A percentile compares a stretch with the other conserved stretches of the same genome.
phyloP scores from a whole-genome alignment of 2,113 vertebrate genomes.

The Zosterops hypoxanthus region DNA sequence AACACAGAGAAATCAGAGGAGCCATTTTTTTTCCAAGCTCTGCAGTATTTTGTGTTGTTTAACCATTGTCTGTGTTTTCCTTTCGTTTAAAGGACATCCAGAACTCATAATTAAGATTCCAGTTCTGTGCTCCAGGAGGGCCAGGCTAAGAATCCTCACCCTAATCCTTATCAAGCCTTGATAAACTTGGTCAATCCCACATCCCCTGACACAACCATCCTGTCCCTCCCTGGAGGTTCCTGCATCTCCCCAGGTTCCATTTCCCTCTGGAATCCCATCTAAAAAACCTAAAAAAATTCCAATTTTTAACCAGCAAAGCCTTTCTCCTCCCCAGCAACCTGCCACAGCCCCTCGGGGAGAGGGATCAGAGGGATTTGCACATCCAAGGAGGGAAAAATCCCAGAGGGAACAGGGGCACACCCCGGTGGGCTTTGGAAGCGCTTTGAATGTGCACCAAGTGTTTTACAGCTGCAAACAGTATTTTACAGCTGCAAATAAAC shows the following conservation, averaged over 20 bases:
- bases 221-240: not conserved
- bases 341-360: not conserved
- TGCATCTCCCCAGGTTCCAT: not conserved
- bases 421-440: not conserved
- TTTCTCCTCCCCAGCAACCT: not conserved
- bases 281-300: accelerated
- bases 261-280: not conserved
- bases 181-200: not conserved
- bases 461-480: not conserved
- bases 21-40: not conserved
- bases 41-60: accelerated
- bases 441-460: not conserved
- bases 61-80: accelerated
- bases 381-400: not conserved
- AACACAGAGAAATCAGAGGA: not conserved
- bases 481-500: not conserved
- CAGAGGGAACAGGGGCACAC: not conserved
- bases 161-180: accelerated
- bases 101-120: not conserved
- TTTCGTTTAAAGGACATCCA: not conserved
- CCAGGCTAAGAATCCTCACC: not conserved
- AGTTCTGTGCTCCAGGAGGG: not conserved
- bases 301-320: not conserved
- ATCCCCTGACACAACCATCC: not conserved
- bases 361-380: not conserved